phyloP scores from a whole-genome alignment of 2,888 invertebrate genomes.

The Heliconius ethilla region DNA sequence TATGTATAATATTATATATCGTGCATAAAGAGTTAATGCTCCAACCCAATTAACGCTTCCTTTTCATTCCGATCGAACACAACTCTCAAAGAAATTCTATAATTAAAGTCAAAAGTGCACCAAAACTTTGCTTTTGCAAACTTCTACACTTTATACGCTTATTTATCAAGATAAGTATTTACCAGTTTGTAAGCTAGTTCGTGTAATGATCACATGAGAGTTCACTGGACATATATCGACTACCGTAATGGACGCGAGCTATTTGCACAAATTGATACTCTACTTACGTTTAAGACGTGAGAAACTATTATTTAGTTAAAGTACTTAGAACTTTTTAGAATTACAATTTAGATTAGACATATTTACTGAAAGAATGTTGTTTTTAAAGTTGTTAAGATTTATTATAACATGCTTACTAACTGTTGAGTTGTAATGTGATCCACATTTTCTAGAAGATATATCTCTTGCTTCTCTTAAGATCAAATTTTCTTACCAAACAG shows the following conservation, averaged over 20 bases:
- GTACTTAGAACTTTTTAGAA: conserved; percentile 2
- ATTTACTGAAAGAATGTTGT: background rate
- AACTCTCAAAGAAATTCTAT: background rate
- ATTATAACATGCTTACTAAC: background rate
- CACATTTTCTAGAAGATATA: no score
- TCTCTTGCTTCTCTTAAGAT: no score
- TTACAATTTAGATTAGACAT: background rate
- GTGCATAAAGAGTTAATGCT: background rate
- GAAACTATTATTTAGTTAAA: conserved; percentile 10
- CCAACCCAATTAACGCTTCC: background rate
- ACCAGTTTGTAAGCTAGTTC: conserved; percentile 26
- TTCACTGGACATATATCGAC: conserved; percentile 61
- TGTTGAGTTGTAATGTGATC: no score
- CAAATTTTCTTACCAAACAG: no score
- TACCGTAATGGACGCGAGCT: conserved; percentile 62
- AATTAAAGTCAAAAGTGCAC: background rate
- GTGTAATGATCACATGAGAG: conserved; percentile 34
- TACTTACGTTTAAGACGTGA: conserved; percentile 57
- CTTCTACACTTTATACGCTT: background rate
- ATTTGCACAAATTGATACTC: conserved; percentile 64
- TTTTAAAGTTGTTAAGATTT: background rate
- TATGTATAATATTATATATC: no score
- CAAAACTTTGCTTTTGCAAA: background rate
- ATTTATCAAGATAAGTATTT: conserved; percentile 16
- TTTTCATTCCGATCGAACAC: background rate